These are phyloP conservation scores for Phania funesta DNA, from an alignment of 2,888 invertebrate genomes.

Conservation along the genomic window DNA sequence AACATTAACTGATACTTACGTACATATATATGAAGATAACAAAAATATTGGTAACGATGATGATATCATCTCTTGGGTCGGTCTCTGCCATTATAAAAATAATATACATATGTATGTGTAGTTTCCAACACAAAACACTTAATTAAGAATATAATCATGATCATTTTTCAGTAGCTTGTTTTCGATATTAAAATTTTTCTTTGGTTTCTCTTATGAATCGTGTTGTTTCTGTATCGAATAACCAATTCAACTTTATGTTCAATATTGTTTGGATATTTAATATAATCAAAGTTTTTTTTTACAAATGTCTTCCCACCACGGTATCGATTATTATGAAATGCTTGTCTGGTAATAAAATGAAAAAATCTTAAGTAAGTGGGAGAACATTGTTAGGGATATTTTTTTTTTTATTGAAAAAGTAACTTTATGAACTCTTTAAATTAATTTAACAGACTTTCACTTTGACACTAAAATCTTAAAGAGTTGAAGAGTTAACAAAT, in stretches of 20 bases:
- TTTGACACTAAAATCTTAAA: no score
- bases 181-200: background rate
- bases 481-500: no score
- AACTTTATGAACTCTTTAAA: no score
- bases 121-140: background rate
- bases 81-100: background rate
- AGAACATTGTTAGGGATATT: no score
- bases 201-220: background rate
- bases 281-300: no score
- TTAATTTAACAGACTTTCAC: no score
- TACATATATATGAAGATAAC: background rate
- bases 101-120: background rate
- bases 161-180: background rate
- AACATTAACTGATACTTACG: background rate
- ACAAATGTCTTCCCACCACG: no score
- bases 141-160: background rate
- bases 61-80: background rate
- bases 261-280: no score
- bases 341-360: no score
- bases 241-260: background rate
- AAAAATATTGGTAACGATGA: background rate
- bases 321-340: no score
- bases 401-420: no score
- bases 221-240: constrained; percentile 8
- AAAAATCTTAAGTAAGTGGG: no score